A percentile compares a stretch with the other conserved stretches of the same genome.
Conservation (phyloP, 1,140 invertebrate species). For the Drosophila nebulosa region DNA sequence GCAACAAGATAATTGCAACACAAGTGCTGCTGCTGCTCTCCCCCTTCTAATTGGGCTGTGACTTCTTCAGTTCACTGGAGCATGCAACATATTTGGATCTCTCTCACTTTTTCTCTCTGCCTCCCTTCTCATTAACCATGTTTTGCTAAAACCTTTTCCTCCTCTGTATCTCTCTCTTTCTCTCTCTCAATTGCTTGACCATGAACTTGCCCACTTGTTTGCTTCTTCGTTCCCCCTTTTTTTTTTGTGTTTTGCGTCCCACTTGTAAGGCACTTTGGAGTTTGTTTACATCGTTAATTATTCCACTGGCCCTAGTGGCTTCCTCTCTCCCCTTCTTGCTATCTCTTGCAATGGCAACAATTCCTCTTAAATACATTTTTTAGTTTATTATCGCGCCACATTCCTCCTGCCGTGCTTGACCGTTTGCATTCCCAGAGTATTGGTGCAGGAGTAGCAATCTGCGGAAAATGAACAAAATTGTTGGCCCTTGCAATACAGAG, state of each 20-base stretch:
- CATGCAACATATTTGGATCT: conserved; percentile 36
- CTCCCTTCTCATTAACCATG: background rate
- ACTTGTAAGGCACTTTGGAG: conserved; percentile 3
- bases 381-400: conserved; percentile 33
- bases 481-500: background rate
- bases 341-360: background rate
- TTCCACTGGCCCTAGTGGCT: background rate
- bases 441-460: background rate
- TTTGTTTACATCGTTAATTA: conserved; percentile 51
- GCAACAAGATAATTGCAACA: conserved; percentile 29
- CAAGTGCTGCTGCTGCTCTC: background rate
- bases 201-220: conserved; percentile 30
- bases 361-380: conserved; percentile 19
- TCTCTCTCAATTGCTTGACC: conserved; percentile 26
- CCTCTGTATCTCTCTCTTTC: background rate
- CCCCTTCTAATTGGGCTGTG: background rate
- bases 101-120: background rate
- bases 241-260: background rate
- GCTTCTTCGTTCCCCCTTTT: background rate
- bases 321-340: background rate
- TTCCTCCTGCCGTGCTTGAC: conserved; percentile 19
- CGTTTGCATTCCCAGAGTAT: background rate
- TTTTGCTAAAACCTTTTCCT: background rate
- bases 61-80: conserved; percentile 38
- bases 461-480: background rate